These are phyloP conservation scores for Loripinus fragilis DNA, from an alignment of 2,888 invertebrate genomes.

Conservation along the genomic window DNA sequence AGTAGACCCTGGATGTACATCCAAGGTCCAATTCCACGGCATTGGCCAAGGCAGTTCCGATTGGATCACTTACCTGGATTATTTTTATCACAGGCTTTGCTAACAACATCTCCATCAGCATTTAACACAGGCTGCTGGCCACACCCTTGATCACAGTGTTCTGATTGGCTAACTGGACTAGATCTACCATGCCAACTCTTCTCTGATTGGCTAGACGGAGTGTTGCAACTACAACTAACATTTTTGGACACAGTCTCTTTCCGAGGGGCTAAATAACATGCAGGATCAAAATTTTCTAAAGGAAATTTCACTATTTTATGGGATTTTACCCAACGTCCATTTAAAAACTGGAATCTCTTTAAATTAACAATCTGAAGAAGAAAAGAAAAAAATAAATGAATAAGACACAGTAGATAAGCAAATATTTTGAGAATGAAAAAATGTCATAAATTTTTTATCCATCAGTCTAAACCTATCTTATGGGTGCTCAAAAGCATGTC, in stretches of 20 bases:
- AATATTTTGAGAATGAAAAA: too few relatives aligned
- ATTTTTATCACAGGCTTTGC: conserved; percentile 59
- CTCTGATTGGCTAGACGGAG: conserved; percentile 36
- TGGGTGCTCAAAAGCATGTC: too few relatives aligned
- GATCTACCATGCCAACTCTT: conserved; percentile 35
- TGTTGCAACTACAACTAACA: conserved; percentile 49
- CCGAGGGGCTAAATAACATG: conserved; percentile 89
- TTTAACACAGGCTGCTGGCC: conserved; percentile 30
- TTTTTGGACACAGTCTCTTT: conserved; percentile 44
- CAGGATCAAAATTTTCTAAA: conserved; percentile 93
- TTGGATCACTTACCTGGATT: conserved; percentile 52
- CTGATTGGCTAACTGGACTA: conserved; percentile 11
- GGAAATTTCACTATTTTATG: conserved; percentile 97
- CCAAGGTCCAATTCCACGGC: too few relatives aligned
- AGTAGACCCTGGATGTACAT: too few relatives aligned
- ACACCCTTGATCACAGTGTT: conserved; percentile 15
- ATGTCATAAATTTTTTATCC: too few relatives aligned
- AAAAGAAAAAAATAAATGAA: neutral
- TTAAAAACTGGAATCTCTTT: conserved; percentile 95
- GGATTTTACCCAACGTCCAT: conserved; percentile 96
- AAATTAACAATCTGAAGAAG: conserved; percentile 91
- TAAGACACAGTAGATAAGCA: too few relatives aligned
- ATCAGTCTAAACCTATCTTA: too few relatives aligned
- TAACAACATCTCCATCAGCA: conserved; percentile 25
- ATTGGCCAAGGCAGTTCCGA: too few relatives aligned